These are phyloP conservation scores for Lampropteryx suffumata DNA, from an alignment of 2,888 invertebrate species.

Conservation along the genomic window DNA sequence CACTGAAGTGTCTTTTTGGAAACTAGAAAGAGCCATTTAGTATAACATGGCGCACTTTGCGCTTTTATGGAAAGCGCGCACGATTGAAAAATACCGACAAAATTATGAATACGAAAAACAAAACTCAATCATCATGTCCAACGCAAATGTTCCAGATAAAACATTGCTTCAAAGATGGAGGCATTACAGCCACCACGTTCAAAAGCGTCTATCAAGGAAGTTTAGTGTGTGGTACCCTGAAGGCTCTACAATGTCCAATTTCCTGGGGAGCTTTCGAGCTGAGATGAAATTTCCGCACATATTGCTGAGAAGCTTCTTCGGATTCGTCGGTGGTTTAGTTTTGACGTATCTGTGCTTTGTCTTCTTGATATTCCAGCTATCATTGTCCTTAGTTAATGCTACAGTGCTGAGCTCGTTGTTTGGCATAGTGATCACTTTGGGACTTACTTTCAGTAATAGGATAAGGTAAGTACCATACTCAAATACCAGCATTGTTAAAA, in stretches of 20 bases:
- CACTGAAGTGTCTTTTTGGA: neutral
- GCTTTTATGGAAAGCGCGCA: conserved; percentile 80
- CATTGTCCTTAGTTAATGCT: conserved; percentile 83
- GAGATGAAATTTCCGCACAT: conserved; percentile 82
- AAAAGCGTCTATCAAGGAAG: conserved; percentile 60
- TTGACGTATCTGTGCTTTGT: conserved; percentile 86
- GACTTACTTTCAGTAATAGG: conserved; percentile 85
- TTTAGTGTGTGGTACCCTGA: conserved; percentile 64
- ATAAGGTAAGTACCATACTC: conserved; percentile 62
- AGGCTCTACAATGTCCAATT: conserved; percentile 58
- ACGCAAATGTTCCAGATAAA: conserved; percentile 63
- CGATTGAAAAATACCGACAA: conserved; percentile 72
- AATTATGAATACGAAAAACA: conserved; percentile 83
- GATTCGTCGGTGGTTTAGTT: conserved; percentile 85
- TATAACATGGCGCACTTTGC: conserved; percentile 80
- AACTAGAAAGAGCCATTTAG: neutral
- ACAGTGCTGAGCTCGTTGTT: conserved; percentile 84
- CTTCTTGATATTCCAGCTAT: conserved; percentile 86
- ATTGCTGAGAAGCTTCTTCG: conserved; percentile 84
- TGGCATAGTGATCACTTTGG: conserved; percentile 85
- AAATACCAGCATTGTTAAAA: too few relatives aligned
- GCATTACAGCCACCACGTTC: conserved; percentile 64
- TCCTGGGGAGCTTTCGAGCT: conserved; percentile 59
- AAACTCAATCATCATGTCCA: conserved; percentile 73
- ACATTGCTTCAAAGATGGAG: conserved; percentile 74